Evolutionary conservation across 2,113 vertebrate genomes (phyloP), one percentile per base, ranked within the genome.

Genomic region (Etheostoma cragini): DNA sequence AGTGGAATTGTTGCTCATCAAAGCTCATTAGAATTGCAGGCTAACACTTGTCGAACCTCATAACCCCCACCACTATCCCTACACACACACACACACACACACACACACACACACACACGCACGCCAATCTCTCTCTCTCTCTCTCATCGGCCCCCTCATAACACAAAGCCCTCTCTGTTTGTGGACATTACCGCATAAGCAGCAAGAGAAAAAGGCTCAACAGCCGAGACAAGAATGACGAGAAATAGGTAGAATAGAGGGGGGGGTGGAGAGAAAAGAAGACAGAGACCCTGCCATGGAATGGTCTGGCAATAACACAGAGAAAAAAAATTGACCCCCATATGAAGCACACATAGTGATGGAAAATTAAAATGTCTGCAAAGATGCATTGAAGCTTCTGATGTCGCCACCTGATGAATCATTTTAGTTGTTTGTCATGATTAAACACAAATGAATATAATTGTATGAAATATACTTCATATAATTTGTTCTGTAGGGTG

Each of bases 101-200:
- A 65, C 58, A 81, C 46, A 49, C 64, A 67, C 75, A 60, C 56
- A 70, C 64, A 67, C 62, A 42, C 12, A 56, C 57, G 46, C 72
- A 75, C 42, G 68, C 57, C 72, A 76, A 63, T 35, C 65, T 47
- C 72, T 46, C 71, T 30, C 58, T 52, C 45, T 11, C 38, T 42
- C 10, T 11, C 38, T 72, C 79, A 63, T 69, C 63, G 79, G 69
- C 81, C 70, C 80, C 53, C 69, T 54, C 53, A 53, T 66, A 74
- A 88, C 84, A 96, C 93, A 96, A 94, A 93, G 92, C 87, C 16
- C 77, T 81, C 93, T 95, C 94, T 95, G 94, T 95, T 91, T 89
- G 87, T 82, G 68, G 76, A 91, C 83, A 91, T 91, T 74, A 83
- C 61, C 46, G 81, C 89, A 89, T 89, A 88, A 82, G 83, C 81